Conservation (phyloP, 2,888 invertebrate species). For the Nesidiocoris tenuis region DNA sequence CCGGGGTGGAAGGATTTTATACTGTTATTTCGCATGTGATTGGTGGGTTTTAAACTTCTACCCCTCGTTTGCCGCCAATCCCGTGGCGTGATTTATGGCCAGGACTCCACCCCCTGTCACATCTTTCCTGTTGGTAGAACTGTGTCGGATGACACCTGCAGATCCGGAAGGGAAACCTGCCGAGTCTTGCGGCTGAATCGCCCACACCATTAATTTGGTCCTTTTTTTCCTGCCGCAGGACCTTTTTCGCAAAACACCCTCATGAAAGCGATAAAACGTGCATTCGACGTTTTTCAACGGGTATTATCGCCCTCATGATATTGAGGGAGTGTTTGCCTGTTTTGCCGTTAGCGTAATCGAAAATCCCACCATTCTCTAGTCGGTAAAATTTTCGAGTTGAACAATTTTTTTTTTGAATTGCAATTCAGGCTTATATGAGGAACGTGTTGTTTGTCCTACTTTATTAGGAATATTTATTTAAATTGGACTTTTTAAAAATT, state of each 20-base stretch:
- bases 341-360: too few relatives aligned
- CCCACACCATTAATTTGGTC: not conserved
- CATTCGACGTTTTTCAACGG: not conserved
- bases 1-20: not conserved
- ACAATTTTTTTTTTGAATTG: too few relatives aligned
- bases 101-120: not conserved
- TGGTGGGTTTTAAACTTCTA: not conserved
- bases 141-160: not conserved
- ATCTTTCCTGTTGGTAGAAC: not conserved
- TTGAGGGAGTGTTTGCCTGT: too few relatives aligned
- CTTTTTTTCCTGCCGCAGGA: not conserved
- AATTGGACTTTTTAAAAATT: too few relatives aligned
- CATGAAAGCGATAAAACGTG: not conserved
- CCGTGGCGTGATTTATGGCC: not conserved
- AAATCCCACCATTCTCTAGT: too few relatives aligned
- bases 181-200: not conserved
- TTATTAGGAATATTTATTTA: too few relatives aligned
- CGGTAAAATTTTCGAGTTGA: too few relatives aligned
- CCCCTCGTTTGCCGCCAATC: not conserved
- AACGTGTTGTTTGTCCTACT: too few relatives aligned
- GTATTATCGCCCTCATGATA: not conserved
- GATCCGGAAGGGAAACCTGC: not conserved
- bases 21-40: not conserved
- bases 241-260: not conserved
- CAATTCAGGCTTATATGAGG: too few relatives aligned